These are phyloP conservation scores for Neoseiulus cucumeris DNA, from an alignment of 1,140 invertebrate species.

Conservation along the genomic window DNA sequence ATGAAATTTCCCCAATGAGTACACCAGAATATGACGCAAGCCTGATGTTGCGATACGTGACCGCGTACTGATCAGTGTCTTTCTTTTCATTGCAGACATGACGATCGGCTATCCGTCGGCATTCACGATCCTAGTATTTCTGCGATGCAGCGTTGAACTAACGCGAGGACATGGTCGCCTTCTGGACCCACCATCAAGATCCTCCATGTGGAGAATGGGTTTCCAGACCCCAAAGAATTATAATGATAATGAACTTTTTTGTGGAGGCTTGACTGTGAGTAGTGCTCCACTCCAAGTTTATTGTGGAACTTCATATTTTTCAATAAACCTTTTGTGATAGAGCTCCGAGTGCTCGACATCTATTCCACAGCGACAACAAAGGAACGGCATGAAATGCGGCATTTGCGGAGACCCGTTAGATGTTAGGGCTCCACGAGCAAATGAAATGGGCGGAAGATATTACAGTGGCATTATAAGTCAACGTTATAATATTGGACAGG, in stretches of 20 bases:
- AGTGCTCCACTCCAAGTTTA: neutral
- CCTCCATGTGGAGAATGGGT: conserved; percentile 56
- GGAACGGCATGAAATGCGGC: conserved; percentile 28
- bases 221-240: conserved; percentile 55
- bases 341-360: neutral
- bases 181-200: conserved; percentile 59
- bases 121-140: no score
- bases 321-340: neutral
- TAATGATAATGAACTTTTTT: conserved; percentile 72
- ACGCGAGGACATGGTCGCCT: conserved; percentile 44
- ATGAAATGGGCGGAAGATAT: neutral
- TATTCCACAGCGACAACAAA: neutral
- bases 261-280: conserved; percentile 53
- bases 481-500: neutral
- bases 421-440: neutral
- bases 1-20: no score
- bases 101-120: no score
- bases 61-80: no score
- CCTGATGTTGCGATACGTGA: no score
- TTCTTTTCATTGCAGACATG: no score
- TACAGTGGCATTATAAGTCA: neutral
- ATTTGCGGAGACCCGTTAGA: conserved; percentile 29
- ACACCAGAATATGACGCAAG: no score
- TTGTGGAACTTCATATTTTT: neutral
- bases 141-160: no score